A percentile compares a stretch with the other conserved stretches of the same genome.
phyloP scores from a whole-genome alignment of 2,797 vertebrate genomes.

The Leptodactylus fallax region DNA sequence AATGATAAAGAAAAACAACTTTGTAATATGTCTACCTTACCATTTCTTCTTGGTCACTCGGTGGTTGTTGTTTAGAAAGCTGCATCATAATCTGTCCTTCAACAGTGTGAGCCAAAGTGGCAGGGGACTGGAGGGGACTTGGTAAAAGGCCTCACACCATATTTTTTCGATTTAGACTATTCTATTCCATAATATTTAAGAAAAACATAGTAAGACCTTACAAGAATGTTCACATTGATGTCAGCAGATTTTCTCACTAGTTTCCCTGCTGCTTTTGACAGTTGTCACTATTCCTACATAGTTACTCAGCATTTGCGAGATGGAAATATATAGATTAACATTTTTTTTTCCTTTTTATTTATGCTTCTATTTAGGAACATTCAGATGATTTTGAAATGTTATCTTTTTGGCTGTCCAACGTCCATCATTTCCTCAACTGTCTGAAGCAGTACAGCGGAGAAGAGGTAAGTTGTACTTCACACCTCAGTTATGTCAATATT shows the following conservation, averaged over 20 bases:
- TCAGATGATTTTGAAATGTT: conserved; percentile 89
- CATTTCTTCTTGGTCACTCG: too few species aligned
- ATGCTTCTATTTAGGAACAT: conserved; percentile 78
- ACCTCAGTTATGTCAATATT: background rate
- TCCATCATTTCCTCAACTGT: conserved; percentile 91
- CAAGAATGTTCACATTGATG: background rate
- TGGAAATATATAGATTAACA: background rate
- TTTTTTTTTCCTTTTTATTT: background rate
- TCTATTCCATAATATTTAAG: background rate
- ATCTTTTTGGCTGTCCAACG: conserved; percentile 97
- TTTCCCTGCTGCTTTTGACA: too few species aligned
- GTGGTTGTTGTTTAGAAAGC: too few species aligned
- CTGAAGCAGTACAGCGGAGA: conserved; percentile 98
- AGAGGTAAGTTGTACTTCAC: conserved; percentile 79
- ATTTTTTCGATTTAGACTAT: too few species aligned
- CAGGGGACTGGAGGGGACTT: too few species aligned
- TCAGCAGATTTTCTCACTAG: background rate
- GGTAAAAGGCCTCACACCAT: too few species aligned
- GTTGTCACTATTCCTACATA: too few species aligned
- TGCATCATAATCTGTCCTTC: too few species aligned
- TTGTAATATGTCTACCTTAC: too few species aligned
- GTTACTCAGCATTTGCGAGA: background rate
- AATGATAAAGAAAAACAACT: too few species aligned
- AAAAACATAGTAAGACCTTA: background rate
- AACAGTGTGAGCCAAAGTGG: too few species aligned